These are phyloP conservation scores for Astur gentilis DNA, from an alignment of 2,113 vertebrate genomes.

Conservation along the genomic window DNA sequence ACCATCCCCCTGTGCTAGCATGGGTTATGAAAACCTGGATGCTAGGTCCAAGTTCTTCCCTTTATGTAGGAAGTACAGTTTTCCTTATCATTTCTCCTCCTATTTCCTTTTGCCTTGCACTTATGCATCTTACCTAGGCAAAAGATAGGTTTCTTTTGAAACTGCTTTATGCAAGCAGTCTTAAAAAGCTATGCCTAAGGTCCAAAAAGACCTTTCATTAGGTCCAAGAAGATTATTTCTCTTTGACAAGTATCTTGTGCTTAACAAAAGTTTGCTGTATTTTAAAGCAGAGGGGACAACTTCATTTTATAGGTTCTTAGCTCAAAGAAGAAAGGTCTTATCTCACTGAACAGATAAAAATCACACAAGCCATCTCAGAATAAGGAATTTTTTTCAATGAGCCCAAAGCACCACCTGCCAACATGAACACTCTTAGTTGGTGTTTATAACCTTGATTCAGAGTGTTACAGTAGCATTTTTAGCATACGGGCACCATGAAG, in stretches of 20 bases:
- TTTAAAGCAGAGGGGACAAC: neutral
- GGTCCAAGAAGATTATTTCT: neutral
- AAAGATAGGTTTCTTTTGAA: neutral
- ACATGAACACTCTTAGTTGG: neutral
- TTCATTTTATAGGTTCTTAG: neutral
- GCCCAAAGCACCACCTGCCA: neutral
- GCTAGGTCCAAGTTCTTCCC: neutral
- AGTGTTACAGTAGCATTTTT: neutral
- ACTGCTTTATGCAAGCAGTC: neutral
- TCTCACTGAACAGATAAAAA: neutral
- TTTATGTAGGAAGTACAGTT: neutral
- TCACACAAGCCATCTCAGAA: neutral
- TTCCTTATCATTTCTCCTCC: neutral
- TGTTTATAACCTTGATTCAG: neutral
- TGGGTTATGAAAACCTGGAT: neutral
- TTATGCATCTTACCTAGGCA: neutral
- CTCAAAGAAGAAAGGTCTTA: neutral
- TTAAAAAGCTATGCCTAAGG: neutral
- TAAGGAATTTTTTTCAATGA: neutral
- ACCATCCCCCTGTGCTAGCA: neutral
- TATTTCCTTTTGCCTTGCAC: neutral
- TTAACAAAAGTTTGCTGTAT: neutral
- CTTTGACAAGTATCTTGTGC: neutral
- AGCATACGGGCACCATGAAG: neutral
- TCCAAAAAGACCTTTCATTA: neutral